Conservation (phyloP, 2,113 vertebrate genomes). For the Acrocephalus kingi region DNA sequence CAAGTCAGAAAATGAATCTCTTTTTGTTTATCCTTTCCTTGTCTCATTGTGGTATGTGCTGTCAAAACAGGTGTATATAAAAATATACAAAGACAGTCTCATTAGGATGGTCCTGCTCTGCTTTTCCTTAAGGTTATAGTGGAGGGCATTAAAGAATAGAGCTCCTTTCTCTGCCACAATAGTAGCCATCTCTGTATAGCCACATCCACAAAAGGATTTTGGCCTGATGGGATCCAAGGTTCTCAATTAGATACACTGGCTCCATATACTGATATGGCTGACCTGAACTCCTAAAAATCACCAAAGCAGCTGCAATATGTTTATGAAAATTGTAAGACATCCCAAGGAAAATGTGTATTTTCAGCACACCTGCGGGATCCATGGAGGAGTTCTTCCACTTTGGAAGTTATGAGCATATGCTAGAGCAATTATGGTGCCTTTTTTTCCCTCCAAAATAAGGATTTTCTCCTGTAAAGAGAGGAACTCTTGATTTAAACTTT, state of each 20-base stretch:
- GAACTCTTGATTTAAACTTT: background rate
- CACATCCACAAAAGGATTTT: background rate
- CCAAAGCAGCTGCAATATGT: background rate
- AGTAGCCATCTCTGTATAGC: background rate
- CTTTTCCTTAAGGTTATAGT: background rate
- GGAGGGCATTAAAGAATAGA: background rate
- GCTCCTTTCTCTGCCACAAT: background rate
- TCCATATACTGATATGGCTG: background rate
- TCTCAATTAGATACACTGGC: background rate
- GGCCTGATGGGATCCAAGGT: background rate
- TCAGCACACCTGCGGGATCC: background rate
- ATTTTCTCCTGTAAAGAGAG: background rate
- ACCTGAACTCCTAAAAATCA: background rate
- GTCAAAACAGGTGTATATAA: background rate
- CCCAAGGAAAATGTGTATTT: background rate
- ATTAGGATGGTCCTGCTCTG: background rate
- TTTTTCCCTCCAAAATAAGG: too few species aligned
- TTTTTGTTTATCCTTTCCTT: background rate
- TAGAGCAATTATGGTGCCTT: fast-evolving
- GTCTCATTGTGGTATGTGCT: background rate
- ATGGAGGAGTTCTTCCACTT: background rate
- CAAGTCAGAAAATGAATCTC: background rate
- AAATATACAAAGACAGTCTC: background rate
- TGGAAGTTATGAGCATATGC: background rate
- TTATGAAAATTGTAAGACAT: background rate